Percentiles rank a stretch among this genome's conserved stretches.
Conservation (phyloP, 2,797 vertebrate species). For the Morelia viridis region DNA sequence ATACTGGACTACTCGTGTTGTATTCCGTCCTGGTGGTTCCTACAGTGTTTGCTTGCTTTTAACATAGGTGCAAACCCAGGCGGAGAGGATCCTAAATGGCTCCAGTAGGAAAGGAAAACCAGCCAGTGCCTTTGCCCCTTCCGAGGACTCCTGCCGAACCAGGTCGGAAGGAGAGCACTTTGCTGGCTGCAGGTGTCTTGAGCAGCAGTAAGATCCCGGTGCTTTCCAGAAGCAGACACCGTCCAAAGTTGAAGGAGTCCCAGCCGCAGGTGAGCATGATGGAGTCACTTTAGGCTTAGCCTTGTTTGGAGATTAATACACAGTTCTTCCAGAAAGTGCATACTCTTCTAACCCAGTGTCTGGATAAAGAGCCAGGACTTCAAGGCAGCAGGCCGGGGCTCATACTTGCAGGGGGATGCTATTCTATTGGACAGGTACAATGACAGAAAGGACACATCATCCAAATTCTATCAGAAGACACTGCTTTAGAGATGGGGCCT, state of each 20-base stretch:
- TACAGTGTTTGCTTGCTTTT: not conserved
- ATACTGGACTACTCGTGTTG: not conserved
- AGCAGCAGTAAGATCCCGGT: constrained; percentile 68
- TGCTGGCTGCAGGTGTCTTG: constrained; percentile 14
- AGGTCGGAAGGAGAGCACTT: not conserved
- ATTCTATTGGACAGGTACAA: not conserved
- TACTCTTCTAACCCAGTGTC: not conserved
- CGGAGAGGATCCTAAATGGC: constrained; percentile 9
- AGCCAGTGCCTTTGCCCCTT: not conserved
- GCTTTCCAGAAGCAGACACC: constrained; percentile 42
- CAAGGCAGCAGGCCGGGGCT: not conserved
- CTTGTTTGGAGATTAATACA: not conserved
- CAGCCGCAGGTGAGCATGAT: constrained; percentile 58
- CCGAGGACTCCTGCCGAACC: not conserved
- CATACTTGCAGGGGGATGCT: not conserved
- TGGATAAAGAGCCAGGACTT: not conserved
- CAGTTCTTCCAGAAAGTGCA: not conserved
- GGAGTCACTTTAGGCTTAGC: too few species aligned
- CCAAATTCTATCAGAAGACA: not conserved
- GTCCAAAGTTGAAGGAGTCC: constrained; percentile 30
- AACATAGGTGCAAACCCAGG: not conserved
- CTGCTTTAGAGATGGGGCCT: not conserved
- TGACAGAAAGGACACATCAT: not conserved
- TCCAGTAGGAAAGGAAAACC: constrained; percentile 10
- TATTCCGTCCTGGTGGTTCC: not conserved